Base-by-base conservation (phyloP, 2,888 invertebrate species). In the Hypercompe scribonia region DNA sequence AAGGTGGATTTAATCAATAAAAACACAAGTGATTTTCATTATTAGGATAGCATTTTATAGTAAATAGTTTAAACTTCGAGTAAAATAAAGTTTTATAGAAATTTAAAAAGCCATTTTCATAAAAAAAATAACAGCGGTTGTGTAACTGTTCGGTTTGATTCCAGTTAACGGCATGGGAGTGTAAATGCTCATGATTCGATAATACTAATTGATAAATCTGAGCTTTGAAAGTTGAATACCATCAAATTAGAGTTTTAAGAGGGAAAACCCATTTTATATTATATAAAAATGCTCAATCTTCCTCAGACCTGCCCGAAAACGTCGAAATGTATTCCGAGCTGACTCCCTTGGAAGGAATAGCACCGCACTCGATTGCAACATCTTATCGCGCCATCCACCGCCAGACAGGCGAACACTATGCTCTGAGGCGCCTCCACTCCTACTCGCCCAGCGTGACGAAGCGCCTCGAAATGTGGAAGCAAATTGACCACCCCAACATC, bases 401-500 rank as follows among this genome's bases (percentile, higher is more conserved):
- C n/a, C 98, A 98, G 92, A 98, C 97, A 81, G 99, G 99, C 70
- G 96, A 97, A 67, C 97, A 97, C 82, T 98, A 97, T 93, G 99
- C 99, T 86, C 95, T 99, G 80, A 96, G 99, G 75, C 97, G 99
- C 86, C 97, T 99, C 86, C 99, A 99, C 93, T 98, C 98, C 93
- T 95, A 92, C 90, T 97, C 98, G 89, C 97, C 98, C 61, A 97
- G 97, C 82, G 97, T 97, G 85, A 97, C 98, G 64, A 99, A 99
- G 89, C 97, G 99, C 96, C 97, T 99, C 64, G 99, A 99, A 86
- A 97, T 97, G 96, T 99, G 99, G 99, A 99, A 99, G 92, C 98
- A 98, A 93, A 96, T 99, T 74, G 97, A 97, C 89, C 99, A 99
- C 94, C 98, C 99, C 86, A 99, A 99, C 96, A 97, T 99, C 84